Evolutionary conservation across 1,140 invertebrate genomes (phyloP).

Genomic region (Acyrthosiphon pisum): DNA sequence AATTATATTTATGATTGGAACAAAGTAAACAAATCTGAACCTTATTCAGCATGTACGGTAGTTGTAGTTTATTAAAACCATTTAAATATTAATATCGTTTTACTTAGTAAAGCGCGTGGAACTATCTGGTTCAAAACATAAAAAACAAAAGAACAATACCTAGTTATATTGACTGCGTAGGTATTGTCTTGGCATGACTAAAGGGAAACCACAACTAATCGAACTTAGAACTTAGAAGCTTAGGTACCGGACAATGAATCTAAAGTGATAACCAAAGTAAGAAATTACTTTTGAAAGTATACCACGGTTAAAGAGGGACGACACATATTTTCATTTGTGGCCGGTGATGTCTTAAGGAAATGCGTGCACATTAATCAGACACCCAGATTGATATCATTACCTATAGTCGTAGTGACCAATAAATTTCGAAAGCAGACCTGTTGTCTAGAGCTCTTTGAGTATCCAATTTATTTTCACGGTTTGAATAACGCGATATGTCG

Average conservation of each 20-base stretch:
- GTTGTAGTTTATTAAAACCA: background rate
- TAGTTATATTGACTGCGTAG: background rate
- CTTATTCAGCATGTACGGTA: no score
- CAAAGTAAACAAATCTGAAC: background rate
- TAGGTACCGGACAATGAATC: background rate
- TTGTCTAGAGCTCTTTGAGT: constrained; percentile 18
- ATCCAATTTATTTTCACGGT: constrained; percentile 43
- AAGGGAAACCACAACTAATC: background rate
- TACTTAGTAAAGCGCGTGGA: background rate
- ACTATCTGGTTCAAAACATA: background rate
- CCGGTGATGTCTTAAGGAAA: background rate
- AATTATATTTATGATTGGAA: background rate
- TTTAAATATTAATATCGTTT: background rate
- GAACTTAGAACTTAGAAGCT: constrained; percentile 2
- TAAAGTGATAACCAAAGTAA: constrained; percentile 13
- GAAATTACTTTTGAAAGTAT: constrained; percentile 39
- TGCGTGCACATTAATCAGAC: constrained; percentile 33
- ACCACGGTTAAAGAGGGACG: background rate
- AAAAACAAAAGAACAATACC: background rate
- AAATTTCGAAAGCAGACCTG: constrained; percentile 39
- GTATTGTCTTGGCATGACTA: background rate
- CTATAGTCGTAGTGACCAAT: background rate
- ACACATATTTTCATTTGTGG: constrained; percentile 37
- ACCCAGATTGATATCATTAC: constrained; percentile 46
- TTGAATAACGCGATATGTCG: constrained; percentile 19